Percentiles rank a stretch among this genome's conserved stretches.
phyloP scores from a whole-genome alignment of 2,797 vertebrate genomes.

The Microtus agrestis region DNA sequence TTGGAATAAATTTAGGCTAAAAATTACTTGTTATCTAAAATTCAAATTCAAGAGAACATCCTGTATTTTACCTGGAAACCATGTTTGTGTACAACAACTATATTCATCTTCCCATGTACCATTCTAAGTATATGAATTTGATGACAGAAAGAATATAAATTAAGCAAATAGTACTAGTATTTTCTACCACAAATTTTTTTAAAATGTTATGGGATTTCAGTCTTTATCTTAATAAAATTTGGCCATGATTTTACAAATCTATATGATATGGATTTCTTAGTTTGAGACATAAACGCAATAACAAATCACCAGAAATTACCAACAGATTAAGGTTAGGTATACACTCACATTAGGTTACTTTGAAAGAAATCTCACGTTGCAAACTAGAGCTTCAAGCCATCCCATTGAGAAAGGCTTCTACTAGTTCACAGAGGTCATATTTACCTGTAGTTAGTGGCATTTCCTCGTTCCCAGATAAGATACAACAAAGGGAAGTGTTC shows the following conservation, averaged over 20 bases:
- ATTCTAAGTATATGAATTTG: slow-evolving; percentile 52
- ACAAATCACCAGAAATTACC: slow-evolving; percentile 41
- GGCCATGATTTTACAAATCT: slow-evolving; percentile 27
- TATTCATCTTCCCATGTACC: slow-evolving; percentile 6
- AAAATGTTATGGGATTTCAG: slow-evolving; percentile 12
- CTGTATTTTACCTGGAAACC: slow-evolving; percentile 28
- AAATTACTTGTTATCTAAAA: slow-evolving; percentile 48
- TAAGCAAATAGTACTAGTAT: slow-evolving; percentile 44
- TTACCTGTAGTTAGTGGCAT: slow-evolving; percentile 97
- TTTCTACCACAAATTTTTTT: slow-evolving; percentile 41
- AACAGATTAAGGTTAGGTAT: slow-evolving; percentile 39
- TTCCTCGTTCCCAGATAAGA: slow-evolving; percentile 98
- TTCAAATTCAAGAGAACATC: slow-evolving; percentile 33
- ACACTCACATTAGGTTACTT: slow-evolving; percentile 59
- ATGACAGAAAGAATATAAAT: slow-evolving; percentile 41
- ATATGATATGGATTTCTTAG: slow-evolving; percentile 44
- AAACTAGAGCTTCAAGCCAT: slow-evolving; percentile 86
- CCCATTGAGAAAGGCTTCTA: slow-evolving; percentile 83
- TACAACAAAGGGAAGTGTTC: slow-evolving; percentile 95
- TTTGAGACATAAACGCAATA: background rate
- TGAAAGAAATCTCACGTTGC: slow-evolving; percentile 83
- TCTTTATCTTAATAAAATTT: slow-evolving; percentile 46
- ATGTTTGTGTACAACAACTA: background rate
- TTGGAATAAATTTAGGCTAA: slow-evolving; percentile 37
- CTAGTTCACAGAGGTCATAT: slow-evolving; percentile 93